Evolutionary conservation across 2,113 vertebrate genomes (phyloP).

Genomic region (Microcebus lehilahytsara): DNA sequence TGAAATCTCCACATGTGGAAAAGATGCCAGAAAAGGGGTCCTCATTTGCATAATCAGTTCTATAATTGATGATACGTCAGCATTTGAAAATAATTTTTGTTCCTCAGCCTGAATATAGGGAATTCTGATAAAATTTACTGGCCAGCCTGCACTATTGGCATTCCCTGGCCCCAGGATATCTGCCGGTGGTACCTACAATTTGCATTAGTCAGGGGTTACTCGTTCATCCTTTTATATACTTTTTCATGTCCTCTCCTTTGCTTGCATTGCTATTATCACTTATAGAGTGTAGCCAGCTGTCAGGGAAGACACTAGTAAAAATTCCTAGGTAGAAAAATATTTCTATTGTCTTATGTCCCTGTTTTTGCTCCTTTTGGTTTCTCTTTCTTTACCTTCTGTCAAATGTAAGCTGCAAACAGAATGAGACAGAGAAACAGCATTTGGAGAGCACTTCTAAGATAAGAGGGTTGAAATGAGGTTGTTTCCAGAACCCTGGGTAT

Average conservation of each 20-base stretch:
- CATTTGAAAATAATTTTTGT: not conserved
- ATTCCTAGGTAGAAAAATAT: not conserved
- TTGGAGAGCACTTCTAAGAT: not conserved
- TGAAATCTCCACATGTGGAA: not conserved
- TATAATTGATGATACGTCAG: not conserved
- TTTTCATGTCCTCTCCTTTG: not conserved
- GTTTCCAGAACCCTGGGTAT: not conserved
- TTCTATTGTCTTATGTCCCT: not conserved
- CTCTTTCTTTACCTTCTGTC: not conserved
- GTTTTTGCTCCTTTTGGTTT: not conserved
- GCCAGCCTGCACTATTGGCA: not conserved
- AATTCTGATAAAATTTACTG: not conserved
- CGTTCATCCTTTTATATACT: not conserved
- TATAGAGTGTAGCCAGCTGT: not conserved
- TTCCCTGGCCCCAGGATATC: not conserved
- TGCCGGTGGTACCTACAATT: rapidly evolving
- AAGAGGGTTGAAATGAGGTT: not conserved
- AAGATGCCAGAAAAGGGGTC: not conserved
- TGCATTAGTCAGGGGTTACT: not conserved
- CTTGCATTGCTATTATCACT: not conserved
- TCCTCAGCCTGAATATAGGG: not conserved
- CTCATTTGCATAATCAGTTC: not conserved
- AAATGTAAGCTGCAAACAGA: not conserved
- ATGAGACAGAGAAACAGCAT: not conserved
- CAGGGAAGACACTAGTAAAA: not conserved